A percentile compares a stretch with the other conserved stretches of the same genome.
Evolutionary conservation across 2,797 vertebrate species (phyloP).

Genomic region (Vultur gryphus): DNA sequence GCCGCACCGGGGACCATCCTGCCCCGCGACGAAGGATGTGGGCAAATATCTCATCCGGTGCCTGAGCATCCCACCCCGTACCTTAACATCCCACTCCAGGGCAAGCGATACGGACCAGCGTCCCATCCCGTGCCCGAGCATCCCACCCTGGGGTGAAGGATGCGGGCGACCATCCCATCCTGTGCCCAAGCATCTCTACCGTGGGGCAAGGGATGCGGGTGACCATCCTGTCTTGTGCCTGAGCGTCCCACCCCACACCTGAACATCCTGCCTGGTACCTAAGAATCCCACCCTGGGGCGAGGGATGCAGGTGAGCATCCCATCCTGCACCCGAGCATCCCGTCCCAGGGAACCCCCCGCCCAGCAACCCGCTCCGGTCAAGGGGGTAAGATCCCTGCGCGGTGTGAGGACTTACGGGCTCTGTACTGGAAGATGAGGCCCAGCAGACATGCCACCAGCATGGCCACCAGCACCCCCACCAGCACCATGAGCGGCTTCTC

Average conservation of each 20-base stretch:
- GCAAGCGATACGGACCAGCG: fast-evolving
- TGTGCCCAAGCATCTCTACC: background rate
- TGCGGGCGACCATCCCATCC: background rate
- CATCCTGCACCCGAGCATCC: background rate
- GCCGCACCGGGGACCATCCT: background rate
- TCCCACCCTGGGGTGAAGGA: background rate
- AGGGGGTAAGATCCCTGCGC: fast-evolving
- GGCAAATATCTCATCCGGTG: background rate
- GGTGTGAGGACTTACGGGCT: slow-evolving; percentile 77
- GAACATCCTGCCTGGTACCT: background rate
- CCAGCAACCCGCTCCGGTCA: fast-evolving
- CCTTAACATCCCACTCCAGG: background rate
- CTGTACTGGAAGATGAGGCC: slow-evolving; percentile 83
- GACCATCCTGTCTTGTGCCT: background rate
- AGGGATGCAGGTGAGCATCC: background rate
- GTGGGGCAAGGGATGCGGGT: background rate
- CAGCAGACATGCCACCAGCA: slow-evolving; percentile 79
- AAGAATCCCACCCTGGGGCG: background rate
- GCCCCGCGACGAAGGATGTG: fast-evolving
- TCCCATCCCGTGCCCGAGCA: background rate
- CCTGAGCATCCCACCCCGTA: fast-evolving
- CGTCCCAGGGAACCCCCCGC: fast-evolving
- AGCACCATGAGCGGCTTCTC: slow-evolving; percentile 83
- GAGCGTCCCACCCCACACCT: background rate
- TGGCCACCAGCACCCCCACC: slow-evolving; percentile 68